Conservation (phyloP, 2,113 vertebrate species). For the Eulacestoma nigropectus region DNA sequence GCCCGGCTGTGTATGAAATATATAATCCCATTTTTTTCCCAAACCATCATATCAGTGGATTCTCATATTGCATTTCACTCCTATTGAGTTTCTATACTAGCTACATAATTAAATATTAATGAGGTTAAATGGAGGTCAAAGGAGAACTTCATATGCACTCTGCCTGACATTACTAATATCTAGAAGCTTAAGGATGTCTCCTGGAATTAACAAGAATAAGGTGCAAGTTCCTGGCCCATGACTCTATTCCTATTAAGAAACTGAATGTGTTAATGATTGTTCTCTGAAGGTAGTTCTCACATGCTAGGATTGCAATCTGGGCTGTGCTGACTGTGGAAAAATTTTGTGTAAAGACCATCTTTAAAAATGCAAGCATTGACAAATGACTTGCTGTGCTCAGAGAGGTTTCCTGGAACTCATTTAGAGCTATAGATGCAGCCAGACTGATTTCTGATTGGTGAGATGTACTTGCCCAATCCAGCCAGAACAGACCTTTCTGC, state of each 20-base stretch:
- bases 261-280: neutral
- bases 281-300: neutral
- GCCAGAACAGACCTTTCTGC: neutral
- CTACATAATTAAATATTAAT: neutral
- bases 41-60: neutral
- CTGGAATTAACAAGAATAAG: neutral
- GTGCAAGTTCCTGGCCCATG: neutral
- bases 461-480: neutral
- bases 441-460: neutral
- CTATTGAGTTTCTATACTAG: neutral
- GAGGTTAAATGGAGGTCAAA: neutral
- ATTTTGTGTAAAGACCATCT: neutral
- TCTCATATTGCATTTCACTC: neutral
- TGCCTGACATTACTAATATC: neutral
- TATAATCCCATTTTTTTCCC: neutral
- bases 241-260: neutral
- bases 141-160: neutral
- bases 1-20: neutral
- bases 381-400: neutral
- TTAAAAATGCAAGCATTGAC: neutral
- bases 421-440: neutral
- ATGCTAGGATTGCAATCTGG: neutral
- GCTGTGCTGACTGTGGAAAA: neutral
- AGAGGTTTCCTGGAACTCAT: neutral
- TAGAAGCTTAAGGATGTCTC: neutral